phyloP scores from a whole-genome alignment of 2,113 vertebrate species.

The Anolis sagrei region DNA sequence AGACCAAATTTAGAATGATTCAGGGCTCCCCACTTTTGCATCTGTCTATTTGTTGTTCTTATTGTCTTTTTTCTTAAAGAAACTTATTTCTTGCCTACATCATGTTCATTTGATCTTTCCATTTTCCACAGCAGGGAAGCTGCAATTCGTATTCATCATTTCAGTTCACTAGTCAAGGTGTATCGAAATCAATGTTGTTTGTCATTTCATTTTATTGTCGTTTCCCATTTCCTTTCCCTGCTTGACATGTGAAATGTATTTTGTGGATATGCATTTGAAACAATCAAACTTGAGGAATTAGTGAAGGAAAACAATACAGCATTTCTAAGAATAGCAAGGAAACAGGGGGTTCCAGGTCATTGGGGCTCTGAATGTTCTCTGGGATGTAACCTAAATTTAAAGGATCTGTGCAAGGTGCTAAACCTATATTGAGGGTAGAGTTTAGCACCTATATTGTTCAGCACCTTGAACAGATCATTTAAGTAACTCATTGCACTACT shows the following conservation, averaged over 20 bases:
- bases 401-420: too few species aligned
- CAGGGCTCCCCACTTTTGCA: conserved; percentile 9
- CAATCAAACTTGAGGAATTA: neutral
- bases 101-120: conserved; percentile 6
- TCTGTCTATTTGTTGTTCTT: neutral
- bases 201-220: conserved; percentile 29
- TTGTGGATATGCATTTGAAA: conserved; percentile 15
- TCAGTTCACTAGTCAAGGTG: conserved; percentile 10
- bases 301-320: conserved; percentile 4
- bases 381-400: too few species aligned
- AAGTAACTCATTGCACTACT: too few species aligned
- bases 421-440: too few species aligned
- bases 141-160: conserved; percentile 18
- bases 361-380: too few species aligned
- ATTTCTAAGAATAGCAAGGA: neutral
- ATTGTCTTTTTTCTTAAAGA: conserved; percentile 3
- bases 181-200: conserved; percentile 13
- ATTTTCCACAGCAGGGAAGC: neutral
- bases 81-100: conserved; percentile 6
- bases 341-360: neutral
- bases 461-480: too few species aligned
- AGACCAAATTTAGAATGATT: conserved; percentile 1
- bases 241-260: neutral
- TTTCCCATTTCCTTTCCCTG: conserved; percentile 35
- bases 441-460: too few species aligned